These are phyloP conservation scores for Apogon hyalosoma DNA, from an alignment of 2,797 vertebrate species.

Conservation along the genomic window DNA sequence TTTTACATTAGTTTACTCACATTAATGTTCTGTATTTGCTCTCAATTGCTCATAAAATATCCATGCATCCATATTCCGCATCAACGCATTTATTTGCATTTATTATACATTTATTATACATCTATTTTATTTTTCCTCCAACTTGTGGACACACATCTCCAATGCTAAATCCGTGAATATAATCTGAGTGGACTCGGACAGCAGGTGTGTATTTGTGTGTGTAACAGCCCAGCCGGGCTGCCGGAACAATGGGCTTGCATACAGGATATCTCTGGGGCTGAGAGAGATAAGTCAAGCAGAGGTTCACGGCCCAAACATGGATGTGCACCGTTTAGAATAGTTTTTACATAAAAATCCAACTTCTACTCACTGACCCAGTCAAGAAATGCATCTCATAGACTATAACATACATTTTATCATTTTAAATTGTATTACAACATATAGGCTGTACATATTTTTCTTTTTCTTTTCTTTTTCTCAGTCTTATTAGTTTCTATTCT, in stretches of 20 bases:
- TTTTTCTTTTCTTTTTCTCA: background rate
- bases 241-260: constrained; percentile 79
- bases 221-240: constrained; percentile 49
- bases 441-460: no score
- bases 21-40: no score
- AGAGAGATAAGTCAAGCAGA: constrained; percentile 65
- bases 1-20: no score
- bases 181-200: constrained; percentile 1
- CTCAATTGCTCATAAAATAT: no score
- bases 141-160: background rate
- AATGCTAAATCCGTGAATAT: background rate
- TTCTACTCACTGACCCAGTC: background rate
- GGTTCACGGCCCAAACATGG: constrained; percentile 49
- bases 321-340: background rate
- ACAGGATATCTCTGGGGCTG: constrained; percentile 72
- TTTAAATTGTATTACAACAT: background rate
- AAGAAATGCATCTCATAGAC: no score
- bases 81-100: no score
- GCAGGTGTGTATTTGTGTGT: constrained; percentile 68
- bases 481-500: background rate
- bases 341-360: constrained; percentile 7
- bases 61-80: no score
- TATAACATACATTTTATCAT: no score
- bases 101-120: no score
- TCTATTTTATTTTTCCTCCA: no score